A percentile compares a stretch with the other conserved stretches of the same genome.
phyloP scores from a whole-genome alignment of 2,888 invertebrate species.

The Drosophila greeni region DNA sequence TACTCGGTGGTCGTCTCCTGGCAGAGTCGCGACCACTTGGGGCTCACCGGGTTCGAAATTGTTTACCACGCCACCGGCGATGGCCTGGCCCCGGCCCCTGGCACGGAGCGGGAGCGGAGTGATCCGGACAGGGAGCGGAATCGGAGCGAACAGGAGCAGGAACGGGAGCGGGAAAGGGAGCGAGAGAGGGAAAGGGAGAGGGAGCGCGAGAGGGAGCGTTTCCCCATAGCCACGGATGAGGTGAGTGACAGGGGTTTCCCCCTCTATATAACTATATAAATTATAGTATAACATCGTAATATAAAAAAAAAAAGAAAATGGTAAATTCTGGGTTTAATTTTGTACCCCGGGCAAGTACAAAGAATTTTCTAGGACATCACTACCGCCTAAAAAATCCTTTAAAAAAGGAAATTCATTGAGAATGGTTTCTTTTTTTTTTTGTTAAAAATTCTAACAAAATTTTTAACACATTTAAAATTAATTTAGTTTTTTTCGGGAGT shows the following conservation, averaged over 20 bases:
- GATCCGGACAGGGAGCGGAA: constrained; percentile 29
- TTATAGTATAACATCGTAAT: no score
- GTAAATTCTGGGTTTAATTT: no score
- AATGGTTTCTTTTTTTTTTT: no score
- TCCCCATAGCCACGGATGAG: constrained; percentile 56
- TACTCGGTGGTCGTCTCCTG: constrained; percentile 92
- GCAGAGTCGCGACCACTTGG: constrained; percentile 92
- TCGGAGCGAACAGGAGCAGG: constrained; percentile 19
- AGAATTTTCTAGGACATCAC: no score
- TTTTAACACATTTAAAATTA: background rate
- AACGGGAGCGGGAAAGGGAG: constrained; percentile 15
- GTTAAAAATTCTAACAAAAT: no score
- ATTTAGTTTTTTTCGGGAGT: background rate
- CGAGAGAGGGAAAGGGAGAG: constrained; percentile 11
- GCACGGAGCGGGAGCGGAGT: constrained; percentile 28
- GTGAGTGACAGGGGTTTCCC: no score
- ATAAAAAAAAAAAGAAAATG: no score
- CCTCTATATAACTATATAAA: no score
- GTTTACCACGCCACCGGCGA: constrained; percentile 88
- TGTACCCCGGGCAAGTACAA: no score
- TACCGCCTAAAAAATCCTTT: no score
- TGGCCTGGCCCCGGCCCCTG: constrained; percentile 56
- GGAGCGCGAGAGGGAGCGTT: constrained; percentile 15
- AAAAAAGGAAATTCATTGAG: no score
- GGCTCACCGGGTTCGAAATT: constrained; percentile 90